Base-by-base conservation (phyloP, 1,140 invertebrate species). In the Camponotus floridanus region DNA sequence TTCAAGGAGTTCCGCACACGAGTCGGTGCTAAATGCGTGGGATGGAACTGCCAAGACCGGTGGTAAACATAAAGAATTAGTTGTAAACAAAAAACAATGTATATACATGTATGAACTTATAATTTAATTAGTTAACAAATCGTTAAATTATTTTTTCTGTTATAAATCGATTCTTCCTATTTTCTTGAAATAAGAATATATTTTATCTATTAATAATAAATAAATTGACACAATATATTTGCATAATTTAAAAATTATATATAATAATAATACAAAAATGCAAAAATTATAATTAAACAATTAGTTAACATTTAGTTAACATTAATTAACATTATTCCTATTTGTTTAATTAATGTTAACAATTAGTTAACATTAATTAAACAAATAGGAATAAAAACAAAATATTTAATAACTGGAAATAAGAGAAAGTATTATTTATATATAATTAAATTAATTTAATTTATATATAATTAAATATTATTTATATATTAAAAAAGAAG, bases 1-100 rank as follows among this genome's bases (percentile, higher is more conserved):
- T 78, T 33, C 18, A 71, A 45, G 21, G n/a, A 81, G 36, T 81
- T 81, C 36, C 36, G 67, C 15, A 61, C 15, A 18, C 5, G 59
- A 62, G 39, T 61, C 45, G 48, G n/a, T 59, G 21, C 18, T 80
- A 70, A 70, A 45, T 71, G 21, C 45, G 21, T 33, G 3, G 13
- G 45, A 9, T 21, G 36, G 4, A 81, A 42, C 9, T 81, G 15
- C 4, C 4, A 71, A 42, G 45, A 1, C 39, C 36, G 6, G 8
- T 11, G 13, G 36, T 62, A 45, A 76, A 64, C 62, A 76, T 6
- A 1, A 8, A 5, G 0, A 33, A 76, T 76, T 76, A 39, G 39
- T 76, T 42, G 9, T 76, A 42, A 76, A 61, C 42, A 42, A 26
- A 39, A 61, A 21, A 9, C 8, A 18, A 6, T 36, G 1, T 21